These are phyloP conservation scores for Vulpes lagopus DNA, from an alignment of 2,113 vertebrate species.

Conservation along the genomic window DNA sequence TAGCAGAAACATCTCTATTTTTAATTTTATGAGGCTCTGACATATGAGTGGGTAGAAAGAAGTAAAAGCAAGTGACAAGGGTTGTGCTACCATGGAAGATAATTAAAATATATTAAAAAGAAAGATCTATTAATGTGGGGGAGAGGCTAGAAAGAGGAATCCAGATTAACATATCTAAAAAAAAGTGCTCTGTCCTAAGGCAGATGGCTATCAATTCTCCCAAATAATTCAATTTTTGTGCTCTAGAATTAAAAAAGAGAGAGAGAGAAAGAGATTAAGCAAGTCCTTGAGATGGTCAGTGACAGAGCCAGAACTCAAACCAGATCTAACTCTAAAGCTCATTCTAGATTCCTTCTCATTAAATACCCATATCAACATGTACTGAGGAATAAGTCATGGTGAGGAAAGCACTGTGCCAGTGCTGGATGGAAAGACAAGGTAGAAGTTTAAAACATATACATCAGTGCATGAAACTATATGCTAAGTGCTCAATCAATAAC, in stretches of 20 bases:
- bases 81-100: slow-evolving; percentile 57
- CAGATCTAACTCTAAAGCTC: not conserved
- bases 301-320: slow-evolving; percentile 45
- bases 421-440: not conserved
- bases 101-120: slow-evolving; percentile 76
- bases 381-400: not conserved
- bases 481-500: not conserved
- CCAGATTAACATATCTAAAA: slow-evolving; percentile 8
- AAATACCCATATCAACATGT: not conserved
- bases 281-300: not conserved
- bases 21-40: slow-evolving; percentile 67
- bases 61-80: slow-evolving; percentile 69
- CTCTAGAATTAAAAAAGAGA: not conserved
- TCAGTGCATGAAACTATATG: not conserved
- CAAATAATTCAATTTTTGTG: not conserved
- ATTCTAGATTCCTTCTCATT: not conserved
- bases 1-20: slow-evolving; percentile 56
- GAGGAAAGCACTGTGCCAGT: not conserved
- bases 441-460: not conserved
- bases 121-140: slow-evolving; percentile 34
- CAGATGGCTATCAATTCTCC: slow-evolving; percentile 16
- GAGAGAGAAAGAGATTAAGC: not conserved
- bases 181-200: slow-evolving; percentile 1
- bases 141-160: not conserved
- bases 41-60: slow-evolving; percentile 70